Conservation (phyloP, 1,140 invertebrate genomes). For the Capitella teleta region DNA sequence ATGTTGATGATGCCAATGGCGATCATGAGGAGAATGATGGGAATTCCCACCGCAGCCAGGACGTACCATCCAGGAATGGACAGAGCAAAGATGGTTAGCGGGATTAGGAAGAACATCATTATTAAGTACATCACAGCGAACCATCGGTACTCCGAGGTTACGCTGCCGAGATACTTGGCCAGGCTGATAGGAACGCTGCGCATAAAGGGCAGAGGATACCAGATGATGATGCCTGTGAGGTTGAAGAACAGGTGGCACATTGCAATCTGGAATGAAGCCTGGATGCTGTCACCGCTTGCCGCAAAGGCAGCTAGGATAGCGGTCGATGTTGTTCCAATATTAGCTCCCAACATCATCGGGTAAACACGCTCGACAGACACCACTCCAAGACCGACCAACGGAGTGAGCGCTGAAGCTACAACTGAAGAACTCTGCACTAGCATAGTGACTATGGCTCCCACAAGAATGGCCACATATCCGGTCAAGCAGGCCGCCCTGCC, state of each 20-base stretch:
- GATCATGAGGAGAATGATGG: constrained; percentile 19
- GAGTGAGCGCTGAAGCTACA: constrained; percentile 54
- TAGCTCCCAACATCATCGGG: constrained; percentile 52
- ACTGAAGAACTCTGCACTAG: constrained; percentile 54
- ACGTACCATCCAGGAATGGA: constrained; percentile 31
- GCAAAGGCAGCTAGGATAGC: constrained; percentile 46
- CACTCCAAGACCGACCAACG: constrained; percentile 53
- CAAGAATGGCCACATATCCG: constrained; percentile 48
- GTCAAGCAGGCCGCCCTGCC: constrained; percentile 39
- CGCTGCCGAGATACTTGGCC: constrained; percentile 45
- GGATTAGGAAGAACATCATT: constrained; percentile 47
- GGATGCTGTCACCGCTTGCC: constrained; percentile 15
- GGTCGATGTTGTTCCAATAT: constrained; percentile 54
- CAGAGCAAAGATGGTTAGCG: constrained; percentile 42
- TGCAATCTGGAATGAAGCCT: constrained; percentile 19
- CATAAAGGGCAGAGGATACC: constrained; percentile 52
- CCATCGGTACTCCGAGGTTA: constrained; percentile 48
- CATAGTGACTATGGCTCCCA: constrained; percentile 50
- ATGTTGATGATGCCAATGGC: constrained; percentile 23
- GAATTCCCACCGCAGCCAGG: constrained; percentile 19
- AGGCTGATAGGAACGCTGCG: constrained; percentile 47
- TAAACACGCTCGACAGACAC: constrained; percentile 51
- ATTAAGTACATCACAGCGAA: constrained; percentile 50
- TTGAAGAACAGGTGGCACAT: constrained; percentile 35
- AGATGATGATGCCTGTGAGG: constrained; percentile 52